Evolutionary conservation across 2,888 invertebrate genomes (phyloP).

Genomic region (Amiota mariae): DNA sequence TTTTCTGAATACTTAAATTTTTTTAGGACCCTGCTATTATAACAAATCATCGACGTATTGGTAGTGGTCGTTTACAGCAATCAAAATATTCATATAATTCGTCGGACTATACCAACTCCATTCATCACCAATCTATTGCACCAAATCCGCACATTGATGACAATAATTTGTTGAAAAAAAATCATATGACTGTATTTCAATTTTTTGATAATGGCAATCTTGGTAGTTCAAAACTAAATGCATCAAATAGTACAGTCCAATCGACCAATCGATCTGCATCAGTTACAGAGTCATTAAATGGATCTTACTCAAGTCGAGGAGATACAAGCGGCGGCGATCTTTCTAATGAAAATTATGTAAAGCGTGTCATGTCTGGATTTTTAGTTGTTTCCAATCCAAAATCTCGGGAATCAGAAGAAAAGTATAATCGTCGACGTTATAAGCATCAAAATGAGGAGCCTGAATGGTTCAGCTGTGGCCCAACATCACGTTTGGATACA

Average conservation of each 20-base stretch:
- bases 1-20: no score
- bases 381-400: constrained; percentile 68
- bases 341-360: constrained; percentile 68
- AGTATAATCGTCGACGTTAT: constrained; percentile 57
- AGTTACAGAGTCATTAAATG: not conserved
- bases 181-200: constrained; percentile 51
- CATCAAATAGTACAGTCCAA: constrained; percentile 15
- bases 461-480: constrained; percentile 72
- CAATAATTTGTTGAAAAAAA: constrained; percentile 29
- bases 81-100: constrained; percentile 61
- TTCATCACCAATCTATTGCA: constrained; percentile 37
- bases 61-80: constrained; percentile 69
- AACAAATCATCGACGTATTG: constrained; percentile 67
- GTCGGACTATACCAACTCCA: constrained; percentile 42
- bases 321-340: not conserved
- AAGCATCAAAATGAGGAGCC: constrained; percentile 69
- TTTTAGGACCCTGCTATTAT: constrained; percentile 64
- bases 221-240: not conserved
- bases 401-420: constrained; percentile 64
- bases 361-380: constrained; percentile 67
- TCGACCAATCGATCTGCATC: not conserved
- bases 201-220: constrained; percentile 59
- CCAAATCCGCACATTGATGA: constrained; percentile 42
- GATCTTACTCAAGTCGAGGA: constrained; percentile 46
- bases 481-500: constrained; percentile 70